phyloP scores from a whole-genome alignment of 2,888 invertebrate genomes.

The Chrysomela aeneicollis region DNA sequence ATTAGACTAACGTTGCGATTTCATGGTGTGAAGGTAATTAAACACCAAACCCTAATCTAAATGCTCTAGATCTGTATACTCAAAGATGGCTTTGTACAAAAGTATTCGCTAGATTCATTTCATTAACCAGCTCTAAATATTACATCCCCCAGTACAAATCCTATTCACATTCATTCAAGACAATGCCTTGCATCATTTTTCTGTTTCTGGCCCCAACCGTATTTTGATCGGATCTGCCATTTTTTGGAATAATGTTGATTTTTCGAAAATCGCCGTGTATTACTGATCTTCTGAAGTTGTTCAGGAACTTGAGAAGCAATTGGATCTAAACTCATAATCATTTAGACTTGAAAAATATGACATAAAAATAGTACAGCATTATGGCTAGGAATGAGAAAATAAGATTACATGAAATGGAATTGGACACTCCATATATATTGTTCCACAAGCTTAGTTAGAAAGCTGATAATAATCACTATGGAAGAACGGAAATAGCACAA shows the following conservation, averaged over 20 bases:
- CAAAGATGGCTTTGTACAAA: conserved; percentile 53
- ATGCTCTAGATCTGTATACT: conserved; percentile 51
- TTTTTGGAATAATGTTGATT: too few relatives aligned
- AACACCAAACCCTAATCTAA: conserved; percentile 48
- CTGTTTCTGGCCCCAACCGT: too few relatives aligned
- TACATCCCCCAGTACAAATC: conserved; percentile 46
- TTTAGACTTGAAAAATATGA: background rate
- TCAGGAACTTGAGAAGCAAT: background rate
- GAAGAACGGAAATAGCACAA: background rate
- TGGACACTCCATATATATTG: background rate
- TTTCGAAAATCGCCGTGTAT: too few relatives aligned
- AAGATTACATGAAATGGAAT: too few relatives aligned
- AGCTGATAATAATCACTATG: background rate
- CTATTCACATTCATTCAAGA: conserved; percentile 42
- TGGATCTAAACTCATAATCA: background rate
- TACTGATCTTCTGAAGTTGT: background rate
- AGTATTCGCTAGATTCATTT: conserved; percentile 44
- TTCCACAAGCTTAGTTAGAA: background rate
- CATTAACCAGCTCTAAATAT: conserved; percentile 45
- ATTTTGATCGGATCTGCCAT: too few relatives aligned
- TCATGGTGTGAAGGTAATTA: conserved; percentile 49
- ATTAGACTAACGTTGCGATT: conserved; percentile 41
- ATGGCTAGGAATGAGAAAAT: background rate
- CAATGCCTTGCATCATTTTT: conserved; percentile 9
- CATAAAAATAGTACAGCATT: background rate